Base-by-base conservation (phyloP, 2,888 invertebrate species). In the Ophion ellenae region DNA sequence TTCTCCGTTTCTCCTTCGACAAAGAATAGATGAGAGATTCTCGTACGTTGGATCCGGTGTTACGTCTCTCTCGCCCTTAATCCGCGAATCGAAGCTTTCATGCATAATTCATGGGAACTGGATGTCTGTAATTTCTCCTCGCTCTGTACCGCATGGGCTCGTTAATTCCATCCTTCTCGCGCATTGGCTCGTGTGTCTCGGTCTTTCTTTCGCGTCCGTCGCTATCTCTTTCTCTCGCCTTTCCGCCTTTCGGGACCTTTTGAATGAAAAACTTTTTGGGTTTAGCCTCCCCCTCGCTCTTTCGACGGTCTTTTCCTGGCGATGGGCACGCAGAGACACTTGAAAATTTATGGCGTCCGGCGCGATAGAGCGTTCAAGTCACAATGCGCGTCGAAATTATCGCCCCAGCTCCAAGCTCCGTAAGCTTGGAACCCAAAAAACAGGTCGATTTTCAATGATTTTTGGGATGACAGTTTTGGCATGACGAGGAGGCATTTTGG, bases 61-160 rank as follows among this genome's bases (percentile, higher is more conserved):
- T 40, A 17, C 40, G 70, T 47, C 74, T 83, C 74, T 59, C 64
- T 91, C 92, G 89, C 90, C 90, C 90, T 92, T 93, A 92, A 92
- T 93, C 92, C 93, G 92, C 92, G 93, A 93, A 93, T 93, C 93
- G 93, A 93, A 93, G 92, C 92, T 92, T 92, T 92, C 90, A 93
- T 93, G 93, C 93, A 93, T 93, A 91, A 93, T 93, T 93, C 93
- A 93, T 91, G 90, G 88, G 24, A 81, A 81, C 81, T 83, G 83
- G 64, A 87, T 89, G 85, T 87, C 88, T 81, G 36, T 66, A 24
- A 69, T 83, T 36, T 73, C 79, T 71, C 73, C 84, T 76, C 61
- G 40, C 81, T 59, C 77, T 28, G 61, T 73, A 73, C n/a, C 82
- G 73, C 69, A 71, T 81, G 75, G 75, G 75, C 79, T 83, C 85